phyloP scores from a whole-genome alignment of 1,140 invertebrate species.

The Tachypleus tridentatus region DNA sequence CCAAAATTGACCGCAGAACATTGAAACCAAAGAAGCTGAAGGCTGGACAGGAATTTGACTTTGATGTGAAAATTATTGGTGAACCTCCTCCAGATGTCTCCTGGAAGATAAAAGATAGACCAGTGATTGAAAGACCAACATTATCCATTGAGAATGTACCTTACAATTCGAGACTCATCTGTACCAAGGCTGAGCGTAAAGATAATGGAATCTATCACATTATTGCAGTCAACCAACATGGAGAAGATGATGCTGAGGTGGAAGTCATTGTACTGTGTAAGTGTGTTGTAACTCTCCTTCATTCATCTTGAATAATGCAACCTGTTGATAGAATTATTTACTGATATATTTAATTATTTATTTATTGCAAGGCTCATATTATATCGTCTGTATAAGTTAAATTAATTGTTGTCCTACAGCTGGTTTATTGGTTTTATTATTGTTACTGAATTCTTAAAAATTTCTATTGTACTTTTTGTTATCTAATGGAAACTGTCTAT shows the following conservation, averaged over 20 bases:
- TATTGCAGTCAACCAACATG: constrained; percentile 40
- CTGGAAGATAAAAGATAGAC: constrained; percentile 26
- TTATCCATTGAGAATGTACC: constrained; percentile 28
- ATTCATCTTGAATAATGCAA: too few species aligned
- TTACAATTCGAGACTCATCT: constrained; percentile 37
- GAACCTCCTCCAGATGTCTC: constrained; percentile 30
- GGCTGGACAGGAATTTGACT: constrained; percentile 39
- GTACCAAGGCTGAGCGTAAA: constrained; percentile 39
- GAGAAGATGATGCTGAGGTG: constrained; percentile 39
- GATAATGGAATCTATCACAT: constrained; percentile 38
- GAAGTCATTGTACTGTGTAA: constrained; percentile 54
- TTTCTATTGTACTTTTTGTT: too few species aligned
- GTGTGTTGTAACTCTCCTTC: neutral
- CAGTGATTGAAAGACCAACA: constrained; percentile 17
- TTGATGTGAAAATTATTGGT: constrained; percentile 32
- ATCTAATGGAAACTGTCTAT: too few species aligned
- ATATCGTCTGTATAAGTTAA: too few species aligned
- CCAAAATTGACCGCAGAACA: constrained; percentile 88
- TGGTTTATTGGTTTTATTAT: too few species aligned
- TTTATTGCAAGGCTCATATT: too few species aligned
- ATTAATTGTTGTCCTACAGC: too few species aligned
- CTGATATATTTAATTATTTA: too few species aligned
- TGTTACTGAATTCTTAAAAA: too few species aligned
- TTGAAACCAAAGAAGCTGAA: constrained; percentile 76
- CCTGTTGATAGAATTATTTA: too few species aligned